Percentiles rank a stretch among this genome's conserved stretches.
phyloP scores from a whole-genome alignment of 2,888 invertebrate species.

The Eudemis profundana region DNA sequence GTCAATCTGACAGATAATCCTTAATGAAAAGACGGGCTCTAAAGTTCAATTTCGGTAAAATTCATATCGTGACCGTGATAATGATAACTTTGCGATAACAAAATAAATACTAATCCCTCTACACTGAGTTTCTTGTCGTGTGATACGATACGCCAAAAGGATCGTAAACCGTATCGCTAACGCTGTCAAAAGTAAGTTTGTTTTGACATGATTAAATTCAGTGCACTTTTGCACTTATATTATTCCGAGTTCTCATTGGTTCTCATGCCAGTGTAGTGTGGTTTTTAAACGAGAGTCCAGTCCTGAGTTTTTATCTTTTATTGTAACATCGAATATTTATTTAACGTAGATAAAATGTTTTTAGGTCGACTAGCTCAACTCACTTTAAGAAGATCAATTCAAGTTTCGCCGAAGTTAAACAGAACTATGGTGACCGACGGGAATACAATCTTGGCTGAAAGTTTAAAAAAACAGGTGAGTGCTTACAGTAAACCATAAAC shows the following conservation, averaged over 20 bases:
- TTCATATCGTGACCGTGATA: background rate
- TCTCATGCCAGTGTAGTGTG: constrained; percentile 6
- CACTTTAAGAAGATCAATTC: constrained; percentile 67
- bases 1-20: constrained; percentile 25
- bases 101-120: constrained; percentile 28
- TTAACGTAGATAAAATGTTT: constrained; percentile 67
- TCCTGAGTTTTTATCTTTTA: background rate
- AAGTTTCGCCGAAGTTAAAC: constrained; percentile 69
- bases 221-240: background rate
- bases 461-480: constrained; percentile 93
- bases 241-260: constrained; percentile 1
- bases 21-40: constrained; percentile 10
- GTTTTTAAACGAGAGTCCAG: background rate
- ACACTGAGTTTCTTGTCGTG: constrained; percentile 21
- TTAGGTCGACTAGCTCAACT: constrained; percentile 66
- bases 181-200: constrained; percentile 43
- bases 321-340: constrained; percentile 16
- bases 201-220: constrained; percentile 20
- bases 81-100: constrained; percentile 28
- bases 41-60: constrained; percentile 24
- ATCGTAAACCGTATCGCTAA: constrained; percentile 31
- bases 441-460: constrained; percentile 92
- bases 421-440: constrained; percentile 88
- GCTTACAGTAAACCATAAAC: background rate
- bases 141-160: constrained; percentile 32